Base-by-base conservation (phyloP, 1,140 invertebrate species). In the Drosophila prosaltans region DNA sequence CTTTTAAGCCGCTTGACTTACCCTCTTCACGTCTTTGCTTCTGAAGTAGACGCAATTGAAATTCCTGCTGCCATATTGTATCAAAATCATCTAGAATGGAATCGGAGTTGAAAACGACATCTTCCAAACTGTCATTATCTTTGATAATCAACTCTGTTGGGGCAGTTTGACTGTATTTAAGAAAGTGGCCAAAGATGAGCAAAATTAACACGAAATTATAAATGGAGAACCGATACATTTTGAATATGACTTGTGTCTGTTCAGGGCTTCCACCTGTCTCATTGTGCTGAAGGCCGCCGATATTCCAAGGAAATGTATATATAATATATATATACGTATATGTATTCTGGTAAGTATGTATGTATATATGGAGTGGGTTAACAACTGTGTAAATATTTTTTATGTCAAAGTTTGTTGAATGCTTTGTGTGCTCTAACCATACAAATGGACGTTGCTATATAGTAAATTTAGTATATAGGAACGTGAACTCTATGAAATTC, bases 11-110 rank as follows among this genome's bases (percentile, higher is more conserved):
- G 2, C 9, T 2, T 1, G 1, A 48, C 74, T 69, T 24, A 85
- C 82, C 79, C 32, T 78, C 45, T 8, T 74, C 39, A 1, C 60
- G 8, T 1, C 54, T 6, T 3, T 65, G 55, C 16, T 59, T 26
- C 5, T 55, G 64, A 39, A 81, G 24, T 11, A 69, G 8, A 10
- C 45, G 45, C 9, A 24, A 26, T 8, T 51, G 32, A 7, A 72
- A 24, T 28, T 79, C 36, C 16, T 79, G 45, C 9, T 72, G 36
- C 6, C 54, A 0, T 1, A 24, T 26, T 9, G 6, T 7, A 28
- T 8, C 21, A 21, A 51, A 26, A 10, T 51, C 21, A 21, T 69
- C 54, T 0, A 74, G 0, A 1, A 9, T 21, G 1, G 67, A 16
- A 2, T 57, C 24, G 1, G 48, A 68, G 3, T 7, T 36, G 0